Evolutionary conservation across 2,797 vertebrate genomes (phyloP), one percentile per base, ranked within the genome.

Genomic region (Mareca strepera): DNA sequence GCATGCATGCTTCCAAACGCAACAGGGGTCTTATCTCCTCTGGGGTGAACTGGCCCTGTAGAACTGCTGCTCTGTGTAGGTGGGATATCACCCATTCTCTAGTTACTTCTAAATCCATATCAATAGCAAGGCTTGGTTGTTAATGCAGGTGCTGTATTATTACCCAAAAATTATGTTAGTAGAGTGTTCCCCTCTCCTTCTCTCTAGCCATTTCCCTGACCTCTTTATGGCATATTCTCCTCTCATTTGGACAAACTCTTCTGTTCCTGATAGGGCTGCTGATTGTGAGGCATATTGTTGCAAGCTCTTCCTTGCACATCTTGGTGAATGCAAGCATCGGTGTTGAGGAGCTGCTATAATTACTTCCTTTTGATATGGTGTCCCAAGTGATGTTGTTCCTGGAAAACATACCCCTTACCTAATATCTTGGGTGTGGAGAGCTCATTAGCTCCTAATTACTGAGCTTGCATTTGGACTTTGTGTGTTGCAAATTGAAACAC

Each of bases 61-160:
- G 25, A 62, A 7, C 4, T 35, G 29, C 14, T 56, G 12, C 7
- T 82, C 44, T 78, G 2, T 5, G 21, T 4, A 59, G 18, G 8
- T 67, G 43, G 6, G n/a, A 31, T 17, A 25, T 63, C 0, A 0
- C 17, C 10, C 1, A 0, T 41, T 11, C 10, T 62, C 15, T 63
- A 17, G 5, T 33, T 80, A 69, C 69, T 85, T 70, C 59, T 77
- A 0, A 55, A 17, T 8, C 28, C 66, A 17, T 56, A 20, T 48
- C 68, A 79, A 14, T 8, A 66, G 10, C 16, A 63, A 55, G 7
- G 12, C n/a, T 31, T 6, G 7, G 18, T 11, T 77, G 4, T 48
- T 72, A 62, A 31, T 35, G 25, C 9, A 66, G 50, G 9, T 62
- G 11, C 23, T 79, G 17, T 14, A 59, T 13, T 4, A 48, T 7